Conservation (phyloP, 2,888 invertebrate species). For the Nephrotoma flavescens region DNA sequence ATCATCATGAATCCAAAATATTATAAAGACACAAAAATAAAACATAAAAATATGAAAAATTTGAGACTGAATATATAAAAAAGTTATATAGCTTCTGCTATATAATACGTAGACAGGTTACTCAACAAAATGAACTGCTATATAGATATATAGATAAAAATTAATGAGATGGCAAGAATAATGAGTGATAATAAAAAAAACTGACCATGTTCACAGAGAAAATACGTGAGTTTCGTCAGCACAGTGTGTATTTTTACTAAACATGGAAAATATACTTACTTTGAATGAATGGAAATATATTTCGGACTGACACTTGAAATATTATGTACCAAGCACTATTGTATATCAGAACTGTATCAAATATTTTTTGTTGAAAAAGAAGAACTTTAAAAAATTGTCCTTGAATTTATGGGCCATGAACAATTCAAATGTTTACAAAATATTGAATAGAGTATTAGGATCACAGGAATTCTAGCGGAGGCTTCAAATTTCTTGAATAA, state of each 20-base stretch:
- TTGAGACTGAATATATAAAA: not conserved
- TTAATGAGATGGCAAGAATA: not conserved
- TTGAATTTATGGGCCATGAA: too few relatives aligned
- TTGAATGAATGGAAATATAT: not conserved
- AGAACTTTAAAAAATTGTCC: too few relatives aligned
- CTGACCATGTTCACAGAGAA: not conserved
- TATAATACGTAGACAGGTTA: not conserved
- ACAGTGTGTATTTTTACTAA: not conserved
- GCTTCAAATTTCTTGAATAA: too few relatives aligned
- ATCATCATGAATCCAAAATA: not conserved
- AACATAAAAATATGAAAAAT: not conserved
- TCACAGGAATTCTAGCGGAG: too few relatives aligned
- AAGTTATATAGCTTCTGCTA: too few relatives aligned
- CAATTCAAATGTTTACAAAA: too few relatives aligned
- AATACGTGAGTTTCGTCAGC: not conserved
- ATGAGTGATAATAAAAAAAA: not conserved
- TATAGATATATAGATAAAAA: not conserved
- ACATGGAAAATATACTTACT: not conserved
- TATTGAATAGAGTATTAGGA: too few relatives aligned
- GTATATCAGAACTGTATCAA: too few relatives aligned
- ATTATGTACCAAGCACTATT: too few relatives aligned
- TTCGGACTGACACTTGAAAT: too few relatives aligned
- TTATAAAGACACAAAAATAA: not conserved
- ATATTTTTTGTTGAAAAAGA: too few relatives aligned
- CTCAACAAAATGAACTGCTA: not conserved